Evolutionary conservation across 1,140 invertebrate genomes (phyloP).

Genomic region (Phortica variegata): DNA sequence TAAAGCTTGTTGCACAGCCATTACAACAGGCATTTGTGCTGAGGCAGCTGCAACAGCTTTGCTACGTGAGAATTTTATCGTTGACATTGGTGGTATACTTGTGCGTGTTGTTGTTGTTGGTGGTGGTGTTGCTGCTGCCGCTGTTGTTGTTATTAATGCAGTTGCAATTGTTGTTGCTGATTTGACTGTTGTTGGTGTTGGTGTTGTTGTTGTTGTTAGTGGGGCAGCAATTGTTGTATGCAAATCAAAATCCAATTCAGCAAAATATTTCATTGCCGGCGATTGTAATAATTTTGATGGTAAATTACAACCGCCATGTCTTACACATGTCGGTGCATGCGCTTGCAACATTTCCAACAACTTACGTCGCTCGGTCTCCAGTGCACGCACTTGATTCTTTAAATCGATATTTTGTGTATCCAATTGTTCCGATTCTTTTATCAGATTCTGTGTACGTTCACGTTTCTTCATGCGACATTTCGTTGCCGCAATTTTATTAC

Average conservation of each 20-base stretch:
- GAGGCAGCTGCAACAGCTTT: slow-evolving; percentile 13
- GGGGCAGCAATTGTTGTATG: slow-evolving; percentile 6
- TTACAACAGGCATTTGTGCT: background rate
- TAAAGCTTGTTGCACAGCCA: too few species aligned
- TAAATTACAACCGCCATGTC: slow-evolving; percentile 52
- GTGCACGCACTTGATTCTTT: slow-evolving; percentile 73
- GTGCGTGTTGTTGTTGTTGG: slow-evolving; percentile 27
- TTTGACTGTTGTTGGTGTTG: slow-evolving; percentile 6
- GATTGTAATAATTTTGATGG: slow-evolving; percentile 42
- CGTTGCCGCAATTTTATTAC: slow-evolving; percentile 94
- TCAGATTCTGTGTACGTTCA: slow-evolving; percentile 81
- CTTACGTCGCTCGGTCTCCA: slow-evolving; percentile 65
- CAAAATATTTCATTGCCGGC: slow-evolving; percentile 44
- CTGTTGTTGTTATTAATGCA: slow-evolving; percentile 13
- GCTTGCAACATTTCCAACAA: slow-evolving; percentile 66
- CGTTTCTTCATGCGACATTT: slow-evolving; percentile 94
- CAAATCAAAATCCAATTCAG: slow-evolving; percentile 33
- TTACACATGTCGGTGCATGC: slow-evolving; percentile 62
- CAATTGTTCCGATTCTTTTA: slow-evolving; percentile 81
- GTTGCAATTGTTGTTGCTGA: slow-evolving; percentile 4
- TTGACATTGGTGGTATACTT: slow-evolving; percentile 51
- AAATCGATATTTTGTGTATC: slow-evolving; percentile 85
- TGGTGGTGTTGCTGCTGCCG: slow-evolving; percentile 17
- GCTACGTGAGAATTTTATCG: slow-evolving; percentile 48
- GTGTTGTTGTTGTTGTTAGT: slow-evolving; percentile 18